Base-by-base conservation (phyloP, 2,113 vertebrate species). In the Ailurus styani region DNA sequence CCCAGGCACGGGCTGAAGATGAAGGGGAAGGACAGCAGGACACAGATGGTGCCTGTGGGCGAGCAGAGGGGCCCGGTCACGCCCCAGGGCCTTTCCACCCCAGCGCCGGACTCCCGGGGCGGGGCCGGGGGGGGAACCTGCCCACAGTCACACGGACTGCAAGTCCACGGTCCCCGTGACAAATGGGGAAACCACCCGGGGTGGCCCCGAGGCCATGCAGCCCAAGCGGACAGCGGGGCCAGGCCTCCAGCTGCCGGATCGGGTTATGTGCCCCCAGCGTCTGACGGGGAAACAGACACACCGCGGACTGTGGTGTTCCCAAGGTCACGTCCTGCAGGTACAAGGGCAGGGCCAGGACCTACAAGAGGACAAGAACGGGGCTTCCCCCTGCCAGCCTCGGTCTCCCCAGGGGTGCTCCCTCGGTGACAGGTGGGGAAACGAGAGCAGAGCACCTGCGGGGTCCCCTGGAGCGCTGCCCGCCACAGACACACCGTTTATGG, bases 1-100 rank as follows among this genome's bases (percentile, higher is more conserved):
- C 99, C 99, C 85, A 99, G 54, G 83, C 99, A 99, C 57, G 99
- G 99, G 98, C 98, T 99, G 97, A 99, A 99, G 98, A 99, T 99
- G 98, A 99, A 99, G 1, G 99, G 99, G 66, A 99, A 99, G 68
- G 99, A 99, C 50, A 99, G 78, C 1, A 99, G 73, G 60, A 99
- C 99, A 0, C 99, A 99, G 79, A 99, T 3, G 0, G 99, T 99
- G 3, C 99, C 99, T 99, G 98, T 0, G 81, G 70, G 7, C 0
- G 6, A n/a, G 21, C 6, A 3, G 55, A 1, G 54, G 0, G 5
- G 23, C 20, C 4, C 7, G 0, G 18, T 31, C 90, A 57, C 17
- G 0, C 21, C 2, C 0, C 9, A 0, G 7, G 40, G 23, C 25
- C 34, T 31, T 10, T 31, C 86, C 31, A 0, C 6, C 0, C 40